Evolutionary conservation across 2,797 vertebrate genomes (phyloP).

Genomic region (Lepus townsendii): DNA sequence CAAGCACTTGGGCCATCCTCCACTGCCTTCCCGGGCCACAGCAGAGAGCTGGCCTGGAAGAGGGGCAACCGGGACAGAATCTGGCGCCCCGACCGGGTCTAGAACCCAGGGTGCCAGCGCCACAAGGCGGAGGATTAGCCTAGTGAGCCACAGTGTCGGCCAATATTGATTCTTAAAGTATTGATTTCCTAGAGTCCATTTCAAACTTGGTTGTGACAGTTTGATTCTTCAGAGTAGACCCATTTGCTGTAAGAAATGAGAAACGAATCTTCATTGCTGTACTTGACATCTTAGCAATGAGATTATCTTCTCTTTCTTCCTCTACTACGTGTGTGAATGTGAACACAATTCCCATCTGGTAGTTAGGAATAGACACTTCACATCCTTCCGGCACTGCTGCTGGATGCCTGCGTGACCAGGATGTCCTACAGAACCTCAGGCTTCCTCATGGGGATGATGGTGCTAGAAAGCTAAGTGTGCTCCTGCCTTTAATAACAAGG

Average conservation of each 20-base stretch:
- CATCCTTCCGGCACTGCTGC: neutral
- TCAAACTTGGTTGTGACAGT: constrained; percentile 8
- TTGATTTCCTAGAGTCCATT: constrained; percentile 6
- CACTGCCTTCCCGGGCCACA: too few relatives aligned
- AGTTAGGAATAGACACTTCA: neutral
- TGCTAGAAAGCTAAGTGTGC: neutral
- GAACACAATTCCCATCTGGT: neutral
- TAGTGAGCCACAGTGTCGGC: too few relatives aligned
- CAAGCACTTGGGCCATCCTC: too few relatives aligned
- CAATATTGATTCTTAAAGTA: neutral
- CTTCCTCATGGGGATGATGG: neutral
- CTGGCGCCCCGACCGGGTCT: too few relatives aligned
- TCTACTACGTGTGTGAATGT: neutral
- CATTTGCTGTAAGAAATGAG: neutral
- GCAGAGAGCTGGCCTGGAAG: too few relatives aligned
- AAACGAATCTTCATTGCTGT: neutral
- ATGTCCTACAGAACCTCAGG: too few relatives aligned
- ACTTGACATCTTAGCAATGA: neutral
- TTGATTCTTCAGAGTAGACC: neutral
- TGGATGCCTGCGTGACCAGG: neutral
- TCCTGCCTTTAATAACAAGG: neutral
- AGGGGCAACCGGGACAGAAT: too few relatives aligned
- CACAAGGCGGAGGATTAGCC: too few relatives aligned
- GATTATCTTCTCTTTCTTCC: neutral
- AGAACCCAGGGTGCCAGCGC: too few relatives aligned